These are phyloP conservation scores for Crocodylus rhombifer DNA, from an alignment of 2,797 vertebrate genomes.

Conservation along the genomic window DNA sequence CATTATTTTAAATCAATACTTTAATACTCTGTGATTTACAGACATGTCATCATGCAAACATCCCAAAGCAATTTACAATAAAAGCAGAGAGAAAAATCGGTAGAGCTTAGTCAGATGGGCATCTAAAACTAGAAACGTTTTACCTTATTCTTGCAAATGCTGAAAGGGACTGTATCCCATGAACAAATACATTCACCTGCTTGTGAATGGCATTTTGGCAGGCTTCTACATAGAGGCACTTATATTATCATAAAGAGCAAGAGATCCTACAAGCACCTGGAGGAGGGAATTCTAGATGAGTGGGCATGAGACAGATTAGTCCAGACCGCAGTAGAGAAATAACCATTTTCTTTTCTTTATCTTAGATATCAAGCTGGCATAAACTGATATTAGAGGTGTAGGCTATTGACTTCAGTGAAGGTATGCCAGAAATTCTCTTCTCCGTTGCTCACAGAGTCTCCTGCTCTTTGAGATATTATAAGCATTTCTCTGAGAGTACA, in stretches of 20 bases:
- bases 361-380: constrained; percentile 1
- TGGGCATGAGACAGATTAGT: neutral
- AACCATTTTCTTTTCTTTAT: neutral
- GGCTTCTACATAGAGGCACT: neutral
- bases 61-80: neutral
- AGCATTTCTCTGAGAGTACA: neutral
- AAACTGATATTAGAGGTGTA: neutral
- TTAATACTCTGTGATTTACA: neutral
- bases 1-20: neutral
- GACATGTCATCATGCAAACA: rapidly evolving
- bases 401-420: rapidly evolving
- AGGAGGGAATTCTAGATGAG: neutral
- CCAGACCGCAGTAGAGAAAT: neutral
- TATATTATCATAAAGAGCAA: neutral
- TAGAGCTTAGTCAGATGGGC: neutral
- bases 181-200: neutral
- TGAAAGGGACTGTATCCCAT: neutral
- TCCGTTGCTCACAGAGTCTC: neutral
- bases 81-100: neutral
- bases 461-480: constrained; percentile 7
- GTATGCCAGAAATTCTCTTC: neutral
- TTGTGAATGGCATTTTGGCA: rapidly evolving
- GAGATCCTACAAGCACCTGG: rapidly evolving
- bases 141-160: neutral
- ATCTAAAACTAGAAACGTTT: rapidly evolving